These are phyloP conservation scores for Oligia latruncula DNA, from an alignment of 2,888 invertebrate genomes.

Conservation along the genomic window DNA sequence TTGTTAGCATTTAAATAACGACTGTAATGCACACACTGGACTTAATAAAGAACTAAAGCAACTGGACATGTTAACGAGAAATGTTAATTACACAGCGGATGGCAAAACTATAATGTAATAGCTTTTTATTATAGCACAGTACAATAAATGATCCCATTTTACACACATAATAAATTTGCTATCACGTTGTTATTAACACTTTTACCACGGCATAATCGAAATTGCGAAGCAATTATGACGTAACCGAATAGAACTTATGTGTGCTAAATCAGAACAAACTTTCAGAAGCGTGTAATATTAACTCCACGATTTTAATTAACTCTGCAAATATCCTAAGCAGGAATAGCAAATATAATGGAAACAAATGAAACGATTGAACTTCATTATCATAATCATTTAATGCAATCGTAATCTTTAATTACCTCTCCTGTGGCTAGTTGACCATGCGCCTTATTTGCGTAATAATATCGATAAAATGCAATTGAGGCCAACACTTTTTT, in stretches of 20 bases:
- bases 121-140: slow-evolving; percentile 52
- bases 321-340: slow-evolving; percentile 42
- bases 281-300: slow-evolving; percentile 47
- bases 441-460: slow-evolving; percentile 56
- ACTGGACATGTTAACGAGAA: slow-evolving; percentile 54
- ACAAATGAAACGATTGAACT: slow-evolving; percentile 42
- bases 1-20: slow-evolving; percentile 52
- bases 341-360: slow-evolving; percentile 44
- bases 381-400: slow-evolving; percentile 57
- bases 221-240: slow-evolving; percentile 64
- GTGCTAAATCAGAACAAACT: slow-evolving; percentile 49
- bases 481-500: slow-evolving; percentile 56
- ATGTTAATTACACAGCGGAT: slow-evolving; percentile 59
- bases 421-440: slow-evolving; percentile 42
- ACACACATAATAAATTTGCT: slow-evolving; percentile 64
- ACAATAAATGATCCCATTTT: slow-evolving; percentile 61
- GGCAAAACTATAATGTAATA: slow-evolving; percentile 52
- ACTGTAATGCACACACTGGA: slow-evolving; percentile 37
- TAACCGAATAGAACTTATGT: slow-evolving; percentile 54
- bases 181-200: slow-evolving; percentile 65
- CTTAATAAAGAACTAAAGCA: slow-evolving; percentile 47
- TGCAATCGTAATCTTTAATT: slow-evolving; percentile 57
- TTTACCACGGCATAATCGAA: slow-evolving; percentile 58
- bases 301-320: slow-evolving; percentile 59
- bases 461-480: slow-evolving; percentile 66